Evolutionary conservation across 1,140 invertebrate genomes (phyloP).

Genomic region (Hycleus cichorii): DNA sequence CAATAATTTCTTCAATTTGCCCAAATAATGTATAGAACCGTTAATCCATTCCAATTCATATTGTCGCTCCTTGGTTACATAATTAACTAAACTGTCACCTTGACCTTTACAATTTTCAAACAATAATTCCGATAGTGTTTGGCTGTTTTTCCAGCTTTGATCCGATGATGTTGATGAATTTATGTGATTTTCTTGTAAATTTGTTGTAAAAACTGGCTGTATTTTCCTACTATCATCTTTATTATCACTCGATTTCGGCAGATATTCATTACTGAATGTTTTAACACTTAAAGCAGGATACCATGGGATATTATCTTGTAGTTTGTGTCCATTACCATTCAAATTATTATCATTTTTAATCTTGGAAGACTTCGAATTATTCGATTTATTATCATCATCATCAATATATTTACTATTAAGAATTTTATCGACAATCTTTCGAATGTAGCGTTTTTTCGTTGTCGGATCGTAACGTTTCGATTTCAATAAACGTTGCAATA

Average conservation of each 20-base stretch:
- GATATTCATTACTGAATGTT: conserved; percentile 11
- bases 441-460: conserved; percentile 33
- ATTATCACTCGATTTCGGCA: not conserved
- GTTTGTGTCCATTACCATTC: conserved; percentile 1
- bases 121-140: conserved; percentile 30
- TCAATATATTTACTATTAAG: conserved; percentile 21
- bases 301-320: not conserved
- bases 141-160: conserved; percentile 29
- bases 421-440: conserved; percentile 33
- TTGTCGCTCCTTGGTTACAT: conserved; percentile 33
- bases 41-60: conserved; percentile 36
- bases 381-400: conserved; percentile 20
- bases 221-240: not conserved
- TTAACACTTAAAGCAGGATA: conserved; percentile 4
- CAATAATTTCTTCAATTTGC: conserved; percentile 29
- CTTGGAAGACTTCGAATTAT: not conserved
- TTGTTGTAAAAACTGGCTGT: conserved; percentile 3
- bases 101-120: conserved; percentile 16
- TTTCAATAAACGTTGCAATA: conserved; percentile 33
- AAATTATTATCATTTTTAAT: not conserved
- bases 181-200: conserved; percentile 1
- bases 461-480: conserved; percentile 33
- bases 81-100: conserved; percentile 29
- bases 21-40: conserved; percentile 34
- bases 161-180: not conserved